A percentile compares a stretch with the other conserved stretches of the same genome.
Conservation (phyloP, 2,113 vertebrate genomes). For the Chaetorhynchus papuensis region DNA sequence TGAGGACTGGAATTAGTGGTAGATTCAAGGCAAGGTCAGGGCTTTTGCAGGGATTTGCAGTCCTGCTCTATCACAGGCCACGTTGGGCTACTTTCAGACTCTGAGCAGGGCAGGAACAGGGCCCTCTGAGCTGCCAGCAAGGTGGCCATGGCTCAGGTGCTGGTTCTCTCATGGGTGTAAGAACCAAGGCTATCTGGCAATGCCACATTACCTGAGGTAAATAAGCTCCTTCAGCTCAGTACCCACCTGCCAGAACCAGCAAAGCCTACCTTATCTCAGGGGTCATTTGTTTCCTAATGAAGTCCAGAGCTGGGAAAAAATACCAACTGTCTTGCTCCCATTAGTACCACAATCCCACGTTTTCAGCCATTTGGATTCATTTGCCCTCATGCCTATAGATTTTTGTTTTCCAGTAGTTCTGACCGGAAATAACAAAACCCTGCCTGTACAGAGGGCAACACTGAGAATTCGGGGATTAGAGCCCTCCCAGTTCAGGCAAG, state of each 20-base stretch:
- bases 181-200: neutral
- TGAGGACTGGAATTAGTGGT: neutral
- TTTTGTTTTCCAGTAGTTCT: neutral
- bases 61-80: neutral
- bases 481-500: neutral
- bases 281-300: neutral
- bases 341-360: neutral
- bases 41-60: neutral
- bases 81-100: neutral
- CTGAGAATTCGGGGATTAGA: neutral
- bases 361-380: neutral
- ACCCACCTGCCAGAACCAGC: neutral
- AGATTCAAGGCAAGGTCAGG: neutral
- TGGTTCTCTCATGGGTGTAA: neutral
- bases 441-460: fast-evolving
- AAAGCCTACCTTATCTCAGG: neutral
- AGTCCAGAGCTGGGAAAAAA: neutral
- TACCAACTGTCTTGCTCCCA: neutral
- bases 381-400: neutral
- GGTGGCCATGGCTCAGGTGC: neutral
- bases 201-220: neutral
- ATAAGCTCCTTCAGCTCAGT: neutral
- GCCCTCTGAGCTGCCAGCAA: neutral
- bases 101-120: neutral
- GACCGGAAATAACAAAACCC: neutral